Base-by-base conservation (phyloP, 2,888 invertebrate species). In the Protodeltote pygarga region DNA sequence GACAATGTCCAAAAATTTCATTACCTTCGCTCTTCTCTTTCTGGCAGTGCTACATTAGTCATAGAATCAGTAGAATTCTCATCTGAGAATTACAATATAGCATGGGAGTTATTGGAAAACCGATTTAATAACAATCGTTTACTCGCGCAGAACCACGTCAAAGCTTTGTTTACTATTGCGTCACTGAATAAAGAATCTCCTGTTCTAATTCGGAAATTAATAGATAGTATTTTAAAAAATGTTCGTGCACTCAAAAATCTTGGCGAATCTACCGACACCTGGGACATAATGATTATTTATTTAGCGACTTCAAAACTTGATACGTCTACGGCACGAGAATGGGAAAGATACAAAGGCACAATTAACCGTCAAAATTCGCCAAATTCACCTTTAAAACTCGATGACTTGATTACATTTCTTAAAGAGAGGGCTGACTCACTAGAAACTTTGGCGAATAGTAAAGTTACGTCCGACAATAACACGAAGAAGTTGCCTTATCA, bases 121-220 rank as follows among this genome's bases (percentile, higher is more conserved):
- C n/a, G 34, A 1, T 42, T 5, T 21, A 16, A 42, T 20, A 41
- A 41, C 15, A 33, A 11, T 27, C 32, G 25, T 14, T 6, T 41
- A 16, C 21, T 35, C 5, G 10, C 23, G 2, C 28, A 34, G n/a
- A 42, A 35, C 8, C 44, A 44, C 4, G 11, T 44, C 9, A 44
- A 32, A 10, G 23, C 40, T 14, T 28, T 41, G 5, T 41, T 41
- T 17, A 11, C 24, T 8, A 24, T 24, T 16, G 25, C 17, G 17
- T 10, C 28, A n/a, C n/a, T 38, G 5, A 23, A 24, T 15, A 38
- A 39, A 40, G 31, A 40, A 8, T 40, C 40, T 1, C 6, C 40
- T 5, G 13, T 10, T 8, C 31, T 17, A n/a, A 13, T 40, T 16
- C 14, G 40, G n/a, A 40, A 40, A 31, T 14, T 32, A 23, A 31